These are phyloP conservation scores for Cyclura pinguis DNA, from an alignment of 2,797 vertebrate species.

Conservation along the genomic window DNA sequence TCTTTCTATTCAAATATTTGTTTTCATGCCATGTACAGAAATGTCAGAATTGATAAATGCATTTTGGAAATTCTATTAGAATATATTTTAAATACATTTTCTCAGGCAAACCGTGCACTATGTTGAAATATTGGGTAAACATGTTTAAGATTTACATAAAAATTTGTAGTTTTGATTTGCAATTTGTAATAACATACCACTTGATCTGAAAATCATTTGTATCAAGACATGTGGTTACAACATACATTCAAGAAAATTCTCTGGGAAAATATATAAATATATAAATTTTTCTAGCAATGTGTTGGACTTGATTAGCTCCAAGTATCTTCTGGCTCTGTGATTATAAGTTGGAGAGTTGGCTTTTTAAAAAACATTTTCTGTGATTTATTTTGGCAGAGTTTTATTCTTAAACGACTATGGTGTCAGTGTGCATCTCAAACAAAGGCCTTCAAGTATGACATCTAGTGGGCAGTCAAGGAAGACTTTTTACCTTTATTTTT, in stretches of 20 bases:
- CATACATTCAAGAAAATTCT: background rate
- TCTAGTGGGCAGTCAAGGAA: conserved; percentile 41
- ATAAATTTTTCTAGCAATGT: background rate
- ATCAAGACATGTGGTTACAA: background rate
- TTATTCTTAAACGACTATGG: background rate
- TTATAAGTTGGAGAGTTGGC: background rate
- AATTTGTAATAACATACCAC: background rate
- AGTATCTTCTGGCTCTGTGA: background rate
- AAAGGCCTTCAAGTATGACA: conserved; percentile 50
- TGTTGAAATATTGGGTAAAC: background rate
- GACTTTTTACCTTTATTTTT: conserved; percentile 11
- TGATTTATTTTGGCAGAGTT: background rate
- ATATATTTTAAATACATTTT: background rate
- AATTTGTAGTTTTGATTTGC: background rate
- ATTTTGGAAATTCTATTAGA: background rate
- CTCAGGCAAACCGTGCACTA: too few species aligned
- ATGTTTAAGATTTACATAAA: background rate
- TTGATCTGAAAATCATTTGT: background rate
- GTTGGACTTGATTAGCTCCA: background rate
- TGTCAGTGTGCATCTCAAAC: background rate
- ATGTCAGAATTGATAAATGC: background rate
- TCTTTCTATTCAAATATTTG: background rate
- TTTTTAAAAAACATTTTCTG: background rate
- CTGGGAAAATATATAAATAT: background rate
- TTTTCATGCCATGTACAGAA: background rate